Base-by-base conservation (phyloP, 2,888 invertebrate species). In the Agrotis puta region DNA sequence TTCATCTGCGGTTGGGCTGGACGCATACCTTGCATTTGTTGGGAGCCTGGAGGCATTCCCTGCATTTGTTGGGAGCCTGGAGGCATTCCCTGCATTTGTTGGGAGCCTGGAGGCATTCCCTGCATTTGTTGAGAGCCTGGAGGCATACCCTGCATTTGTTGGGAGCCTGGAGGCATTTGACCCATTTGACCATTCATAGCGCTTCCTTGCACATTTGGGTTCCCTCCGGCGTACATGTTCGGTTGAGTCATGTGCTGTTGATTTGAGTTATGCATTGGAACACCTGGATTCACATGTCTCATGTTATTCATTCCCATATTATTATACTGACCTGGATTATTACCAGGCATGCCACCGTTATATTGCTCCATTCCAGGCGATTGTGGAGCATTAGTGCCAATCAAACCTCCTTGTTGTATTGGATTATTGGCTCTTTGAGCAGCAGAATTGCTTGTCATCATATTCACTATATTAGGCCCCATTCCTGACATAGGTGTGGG, bases 381-480 rank as follows among this genome's bases (percentile, higher is more conserved):
- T 73, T 90, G 91, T 3, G 87, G 87, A 50, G 87, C 86, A 70
- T 88, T 84, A 47, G 85, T 84, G 5, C 86, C 39, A 83, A 88
- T 87, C 1, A 88, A 64, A 58, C 70, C 75, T 69, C 50, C 67
- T 65, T 66, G 69, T 67, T 66, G 39, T 39, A 39, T 74, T 39
- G 77, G 74, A 43, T 73, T 65, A 61, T 74, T 79, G 6, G 70
- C 64, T 56, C 45, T 24, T 69, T 53, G 74, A 20, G 73, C 56
- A 51, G 50, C n/a, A 43, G 84, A 77, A 50, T 87, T 85, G 70
- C 87, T 80, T 78, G 87, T 85, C 85, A 94, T 90, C 94, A 94
- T 94, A 62, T 92, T 92, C 3, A 93, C 75, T 59, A 94, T 94
- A 75, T 93, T 86, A 57, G 91, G 90, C 6, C 94, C 94, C 92